These are phyloP conservation scores for Sebastes fasciatus DNA, from an alignment of 2,113 vertebrate genomes.

Conservation along the genomic window DNA sequence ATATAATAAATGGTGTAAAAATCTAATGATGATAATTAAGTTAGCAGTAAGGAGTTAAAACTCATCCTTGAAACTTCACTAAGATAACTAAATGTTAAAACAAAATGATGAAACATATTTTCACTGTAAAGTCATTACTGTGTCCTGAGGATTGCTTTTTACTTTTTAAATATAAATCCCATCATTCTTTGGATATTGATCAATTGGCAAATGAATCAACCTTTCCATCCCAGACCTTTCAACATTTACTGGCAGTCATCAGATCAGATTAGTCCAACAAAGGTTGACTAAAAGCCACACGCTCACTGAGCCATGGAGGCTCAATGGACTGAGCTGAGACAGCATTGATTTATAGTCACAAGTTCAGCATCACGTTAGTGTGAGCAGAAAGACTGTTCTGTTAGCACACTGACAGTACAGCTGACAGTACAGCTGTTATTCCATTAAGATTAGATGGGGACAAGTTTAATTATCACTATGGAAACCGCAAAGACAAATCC, in stretches of 20 bases:
- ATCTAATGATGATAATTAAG: no score
- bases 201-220: neutral
- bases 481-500: neutral
- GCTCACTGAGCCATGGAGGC: constrained; percentile 25
- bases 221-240: neutral
- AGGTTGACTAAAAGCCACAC: constrained; percentile 16
- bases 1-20: no score
- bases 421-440: neutral
- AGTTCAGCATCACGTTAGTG: constrained; percentile 11
- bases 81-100: no score
- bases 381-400: neutral
- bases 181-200: no score
- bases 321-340: constrained; percentile 24
- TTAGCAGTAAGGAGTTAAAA: no score
- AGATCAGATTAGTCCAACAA: constrained; percentile 22
- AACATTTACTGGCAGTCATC: neutral
- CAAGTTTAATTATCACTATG: neutral
- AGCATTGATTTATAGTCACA: constrained; percentile 28
- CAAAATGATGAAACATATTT: no score
- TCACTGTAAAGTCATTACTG: no score
- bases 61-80: no score
- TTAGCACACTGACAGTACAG: neutral
- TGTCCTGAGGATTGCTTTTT: no score
- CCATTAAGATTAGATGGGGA: neutral
- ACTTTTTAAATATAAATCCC: no score